Percentiles rank a stretch among this genome's conserved stretches.
Evolutionary conservation across 2,888 invertebrate genomes (phyloP).

Genomic region (Erebia aethiops): DNA sequence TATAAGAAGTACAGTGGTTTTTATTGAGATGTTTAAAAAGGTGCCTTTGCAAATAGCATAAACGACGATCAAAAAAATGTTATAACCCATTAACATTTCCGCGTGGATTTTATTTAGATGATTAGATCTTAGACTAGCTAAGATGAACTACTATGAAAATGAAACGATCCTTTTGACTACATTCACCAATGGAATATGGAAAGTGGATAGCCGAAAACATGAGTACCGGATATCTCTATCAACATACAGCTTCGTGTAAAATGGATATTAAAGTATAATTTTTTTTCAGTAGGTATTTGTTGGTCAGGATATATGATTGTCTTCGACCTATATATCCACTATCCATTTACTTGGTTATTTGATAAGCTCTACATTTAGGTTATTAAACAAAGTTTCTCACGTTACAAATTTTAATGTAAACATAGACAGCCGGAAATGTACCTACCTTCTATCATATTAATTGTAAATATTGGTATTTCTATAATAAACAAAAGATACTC

Average conservation of each 20-base stretch:
- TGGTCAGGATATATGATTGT: neutral
- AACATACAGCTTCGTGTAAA: no score
- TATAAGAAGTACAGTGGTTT: neutral
- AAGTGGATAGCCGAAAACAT: no score
- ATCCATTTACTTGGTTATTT: neutral
- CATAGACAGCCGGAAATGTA: slow-evolving; percentile 43
- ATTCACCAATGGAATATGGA: no score
- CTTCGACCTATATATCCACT: neutral
- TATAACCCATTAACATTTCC: no score
- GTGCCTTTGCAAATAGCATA: no score
- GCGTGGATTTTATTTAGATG: no score
- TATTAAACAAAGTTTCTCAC: slow-evolving; percentile 47
- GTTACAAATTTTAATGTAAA: slow-evolving; percentile 45
- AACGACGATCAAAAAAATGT: no score
- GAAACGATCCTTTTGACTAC: no score
- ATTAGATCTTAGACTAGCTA: no score
- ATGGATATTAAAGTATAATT: no score
- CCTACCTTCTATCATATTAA: slow-evolving; percentile 33
- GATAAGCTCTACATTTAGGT: slow-evolving; percentile 15
- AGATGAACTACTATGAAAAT: no score
- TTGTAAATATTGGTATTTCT: slow-evolving; percentile 12
- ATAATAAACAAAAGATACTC: neutral
- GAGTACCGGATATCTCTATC: no score
- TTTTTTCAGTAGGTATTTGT: neutral
- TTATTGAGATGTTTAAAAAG: neutral